phyloP scores from a whole-genome alignment of 2,113 vertebrate genomes.

The Lepus europaeus region DNA sequence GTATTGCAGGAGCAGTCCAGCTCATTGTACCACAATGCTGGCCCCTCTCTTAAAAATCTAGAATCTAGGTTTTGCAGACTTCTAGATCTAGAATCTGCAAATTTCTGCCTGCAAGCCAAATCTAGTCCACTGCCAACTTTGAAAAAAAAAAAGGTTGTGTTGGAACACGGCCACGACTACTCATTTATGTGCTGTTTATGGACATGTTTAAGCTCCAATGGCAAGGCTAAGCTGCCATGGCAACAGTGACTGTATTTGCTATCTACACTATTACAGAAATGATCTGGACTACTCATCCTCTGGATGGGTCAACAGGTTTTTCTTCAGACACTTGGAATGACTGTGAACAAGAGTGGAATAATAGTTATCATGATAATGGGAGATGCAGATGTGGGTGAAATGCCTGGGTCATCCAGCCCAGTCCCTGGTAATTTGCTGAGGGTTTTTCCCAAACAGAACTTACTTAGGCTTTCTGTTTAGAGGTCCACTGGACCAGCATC shows the following conservation, averaged over 20 bases:
- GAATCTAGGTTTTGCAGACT: not conserved
- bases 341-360: not conserved
- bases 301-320: not conserved
- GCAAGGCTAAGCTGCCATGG: not conserved
- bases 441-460: not conserved
- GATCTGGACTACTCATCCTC: not conserved
- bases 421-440: not conserved
- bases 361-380: not conserved
- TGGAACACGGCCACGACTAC: not conserved
- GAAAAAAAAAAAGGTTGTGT: slow-evolving; percentile 9
- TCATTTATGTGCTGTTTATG: not conserved
- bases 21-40: no score
- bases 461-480: slow-evolving; percentile 18
- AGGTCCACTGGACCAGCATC: not conserved
- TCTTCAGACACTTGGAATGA: slow-evolving; percentile 12
- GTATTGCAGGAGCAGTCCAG: no score
- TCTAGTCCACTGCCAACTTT: not conserved
- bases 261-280: not conserved
- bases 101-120: not conserved
- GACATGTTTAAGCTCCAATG: not conserved
- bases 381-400: not conserved
- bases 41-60: not conserved
- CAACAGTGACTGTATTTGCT: not conserved
- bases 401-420: not conserved
- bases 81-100: not conserved